A percentile compares a stretch with the other conserved stretches of the same genome.
These are phyloP conservation scores for Netelia fuscicornis DNA, from an alignment of 2,888 invertebrate species.

Conservation along the genomic window DNA sequence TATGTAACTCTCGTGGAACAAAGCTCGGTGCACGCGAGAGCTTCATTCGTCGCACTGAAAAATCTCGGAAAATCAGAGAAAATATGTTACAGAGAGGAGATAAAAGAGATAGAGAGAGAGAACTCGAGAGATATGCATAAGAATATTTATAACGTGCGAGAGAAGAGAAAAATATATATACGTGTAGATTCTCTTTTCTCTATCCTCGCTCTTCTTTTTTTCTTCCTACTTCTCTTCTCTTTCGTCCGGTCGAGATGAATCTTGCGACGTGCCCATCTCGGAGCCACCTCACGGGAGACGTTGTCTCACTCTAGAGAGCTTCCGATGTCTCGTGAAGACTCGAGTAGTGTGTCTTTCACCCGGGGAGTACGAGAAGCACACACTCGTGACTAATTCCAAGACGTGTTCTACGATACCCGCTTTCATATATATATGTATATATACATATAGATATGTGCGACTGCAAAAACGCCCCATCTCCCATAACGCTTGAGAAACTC, in stretches of 20 bases:
- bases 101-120: neutral
- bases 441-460: neutral
- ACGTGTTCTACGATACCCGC: constrained; percentile 24
- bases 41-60: neutral
- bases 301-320: constrained; percentile 36
- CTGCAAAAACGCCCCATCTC: neutral
- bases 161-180: neutral
- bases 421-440: neutral
- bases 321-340: constrained; percentile 51
- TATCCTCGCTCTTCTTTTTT: neutral
- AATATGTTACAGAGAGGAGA: constrained; percentile 11
- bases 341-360: constrained; percentile 38
- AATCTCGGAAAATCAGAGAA: constrained; percentile 12
- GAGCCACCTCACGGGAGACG: constrained; percentile 21
- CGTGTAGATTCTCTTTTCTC: neutral
- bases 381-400: constrained; percentile 66
- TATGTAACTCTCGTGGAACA: neutral
- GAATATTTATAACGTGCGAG: constrained; percentile 45
- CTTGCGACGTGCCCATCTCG: constrained; percentile 16
- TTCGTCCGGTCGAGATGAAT: constrained; percentile 29
- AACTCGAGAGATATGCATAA: neutral
- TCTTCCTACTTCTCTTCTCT: constrained; percentile 5
- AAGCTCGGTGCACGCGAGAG: neutral
- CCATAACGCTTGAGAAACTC: constrained; percentile 52
- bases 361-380: constrained; percentile 40